Evolutionary conservation across 2,113 vertebrate species (phyloP).

Genomic region (Desmodus rotundus): DNA sequence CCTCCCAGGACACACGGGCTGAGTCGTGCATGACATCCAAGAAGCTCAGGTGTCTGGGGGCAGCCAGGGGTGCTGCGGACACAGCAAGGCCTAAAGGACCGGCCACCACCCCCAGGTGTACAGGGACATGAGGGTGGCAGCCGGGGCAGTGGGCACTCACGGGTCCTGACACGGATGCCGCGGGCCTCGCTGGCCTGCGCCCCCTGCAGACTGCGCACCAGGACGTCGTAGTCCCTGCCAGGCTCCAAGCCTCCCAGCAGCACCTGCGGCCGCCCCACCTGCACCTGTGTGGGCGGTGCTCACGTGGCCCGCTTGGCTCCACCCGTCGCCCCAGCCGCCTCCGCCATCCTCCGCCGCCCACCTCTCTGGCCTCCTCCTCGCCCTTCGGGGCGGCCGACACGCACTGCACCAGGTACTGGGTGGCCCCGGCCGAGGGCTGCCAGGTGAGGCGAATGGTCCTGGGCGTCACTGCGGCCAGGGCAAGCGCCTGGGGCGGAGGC

Average conservation of each 20-base stretch:
- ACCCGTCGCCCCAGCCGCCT: rapidly evolving
- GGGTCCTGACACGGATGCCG: conserved; percentile 86
- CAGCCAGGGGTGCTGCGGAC: conserved; percentile 82
- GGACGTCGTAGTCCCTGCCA: conserved; percentile 87
- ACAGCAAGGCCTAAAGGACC: neutral
- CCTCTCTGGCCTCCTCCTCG: conserved; percentile 72
- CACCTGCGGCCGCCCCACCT: conserved; percentile 84
- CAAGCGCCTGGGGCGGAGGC: conserved; percentile 81
- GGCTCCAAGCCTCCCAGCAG: conserved; percentile 85
- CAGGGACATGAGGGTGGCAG: rapidly evolving
- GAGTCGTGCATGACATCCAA: conserved; percentile 87
- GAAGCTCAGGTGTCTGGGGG: conserved; percentile 84
- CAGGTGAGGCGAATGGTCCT: conserved; percentile 86
- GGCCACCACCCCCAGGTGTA: rapidly evolving
- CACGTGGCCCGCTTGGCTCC: rapidly evolving
- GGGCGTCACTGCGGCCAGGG: conserved; percentile 84
- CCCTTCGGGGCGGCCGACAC: conserved; percentile 80
- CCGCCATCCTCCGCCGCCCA: neutral
- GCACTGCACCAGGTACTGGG: conserved; percentile 90
- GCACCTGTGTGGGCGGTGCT: conserved; percentile 79
- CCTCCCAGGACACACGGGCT: conserved; percentile 87
- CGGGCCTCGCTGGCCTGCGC: conserved; percentile 90
- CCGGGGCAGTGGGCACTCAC: conserved; percentile 74
- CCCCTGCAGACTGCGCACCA: conserved; percentile 88
- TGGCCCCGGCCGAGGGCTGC: conserved; percentile 83